Conservation (phyloP, 2,113 vertebrate species). For the Raphicerus campestris region DNA sequence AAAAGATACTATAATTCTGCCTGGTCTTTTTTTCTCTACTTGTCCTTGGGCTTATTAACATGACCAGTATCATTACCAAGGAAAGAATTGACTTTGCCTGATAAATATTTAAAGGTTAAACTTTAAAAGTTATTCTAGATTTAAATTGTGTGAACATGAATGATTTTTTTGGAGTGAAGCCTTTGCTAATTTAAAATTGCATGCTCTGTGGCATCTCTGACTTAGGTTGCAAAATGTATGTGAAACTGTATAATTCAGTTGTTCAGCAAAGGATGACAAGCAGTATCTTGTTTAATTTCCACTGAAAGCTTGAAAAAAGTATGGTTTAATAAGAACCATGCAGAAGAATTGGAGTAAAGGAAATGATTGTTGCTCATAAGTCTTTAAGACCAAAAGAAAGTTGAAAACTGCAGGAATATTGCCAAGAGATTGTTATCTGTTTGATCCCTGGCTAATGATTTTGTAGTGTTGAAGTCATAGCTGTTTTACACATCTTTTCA, state of each 20-base stretch:
- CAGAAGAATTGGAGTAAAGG: not conserved
- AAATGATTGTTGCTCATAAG: not conserved
- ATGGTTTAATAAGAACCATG: not conserved
- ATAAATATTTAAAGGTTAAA: conserved; percentile 25
- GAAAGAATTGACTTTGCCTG: conserved; percentile 9
- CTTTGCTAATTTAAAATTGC: conserved; percentile 57
- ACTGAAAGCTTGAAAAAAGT: conserved; percentile 1
- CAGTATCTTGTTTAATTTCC: not conserved
- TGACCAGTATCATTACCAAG: conserved; percentile 32
- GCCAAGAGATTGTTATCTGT: conserved; percentile 46
- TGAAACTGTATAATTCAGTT: conserved; percentile 6
- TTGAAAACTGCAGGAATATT: conserved; percentile 22
- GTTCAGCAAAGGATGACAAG: not conserved
- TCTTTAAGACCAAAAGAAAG: conserved; percentile 25
- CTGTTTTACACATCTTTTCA: conserved; percentile 44
- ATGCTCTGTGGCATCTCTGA: conserved; percentile 51
- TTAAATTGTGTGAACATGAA: conserved; percentile 55
- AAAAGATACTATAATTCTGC: not conserved
- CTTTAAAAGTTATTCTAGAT: conserved; percentile 41
- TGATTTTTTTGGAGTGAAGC: conserved; percentile 62
- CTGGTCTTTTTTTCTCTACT: not conserved
- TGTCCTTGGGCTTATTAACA: not conserved
- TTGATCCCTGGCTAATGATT: conserved; percentile 44
- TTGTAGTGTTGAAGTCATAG: conserved; percentile 62
- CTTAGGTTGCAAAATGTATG: conserved; percentile 16